Base-by-base conservation (phyloP, 2,113 vertebrate genomes). In the Phalacrocorax aristotelis region DNA sequence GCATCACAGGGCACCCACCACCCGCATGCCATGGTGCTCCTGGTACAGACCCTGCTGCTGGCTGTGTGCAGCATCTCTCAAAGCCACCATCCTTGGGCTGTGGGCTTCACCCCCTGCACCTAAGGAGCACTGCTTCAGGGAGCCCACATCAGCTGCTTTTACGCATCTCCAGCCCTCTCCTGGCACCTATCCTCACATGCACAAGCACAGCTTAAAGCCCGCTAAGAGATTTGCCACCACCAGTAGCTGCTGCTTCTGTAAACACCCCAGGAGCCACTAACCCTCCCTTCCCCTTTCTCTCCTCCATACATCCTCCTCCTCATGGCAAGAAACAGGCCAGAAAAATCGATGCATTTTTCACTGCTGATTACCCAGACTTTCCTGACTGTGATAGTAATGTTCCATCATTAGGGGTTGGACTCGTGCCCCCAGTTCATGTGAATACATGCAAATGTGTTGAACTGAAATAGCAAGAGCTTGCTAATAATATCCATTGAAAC, bases 371-470 rank as follows among this genome's bases (percentile, higher is more conserved):
- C 1, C 17, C 54, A 58, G 68, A 15, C 70, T 62, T 23, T 86
- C 46, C 71, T 13, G 10, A 90, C 65, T 64, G 34, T 21, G 36
- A 66, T 7, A n/a, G 40, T 7, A 44, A 38, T 52, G 23, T 16
- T 71, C 15, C 65, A 51, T 57, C 57, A 27, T 68, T 38, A 86
- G 71, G 34, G n/a, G 32, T 12, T 96, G 88, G 72, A 87, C 65
- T 87, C 13, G 4, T 7, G 4, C 27, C 34, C 55, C 80, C 65
- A 94, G 86, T 83, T 96, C 82, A 60, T 83, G 72, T 54, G 70
- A 88, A 74, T 83, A 84, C 76, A 94, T 97, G 92, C 78, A 92
- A 95, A 93, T 80, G 89, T 96, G 89, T 95, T 93, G 94, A 96
- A 94, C 52, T 17, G 34, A 95, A 95, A 91, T 34, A 97, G 77